Conservation (phyloP, 1,140 invertebrate genomes). For the Acyrthosiphon pisum region DNA sequence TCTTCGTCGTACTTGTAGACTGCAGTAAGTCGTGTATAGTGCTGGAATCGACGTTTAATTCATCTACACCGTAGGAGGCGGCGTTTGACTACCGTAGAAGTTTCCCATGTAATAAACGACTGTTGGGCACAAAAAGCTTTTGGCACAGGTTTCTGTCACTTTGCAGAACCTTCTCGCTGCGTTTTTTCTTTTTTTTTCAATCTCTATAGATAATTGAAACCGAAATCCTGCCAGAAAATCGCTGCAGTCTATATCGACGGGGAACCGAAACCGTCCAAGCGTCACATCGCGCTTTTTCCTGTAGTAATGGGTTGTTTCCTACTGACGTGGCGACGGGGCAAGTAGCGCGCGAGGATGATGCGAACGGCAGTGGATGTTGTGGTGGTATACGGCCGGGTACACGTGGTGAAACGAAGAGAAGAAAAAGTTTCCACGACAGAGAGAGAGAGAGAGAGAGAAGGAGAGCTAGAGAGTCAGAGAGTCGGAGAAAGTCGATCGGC, state of each 20-base stretch:
- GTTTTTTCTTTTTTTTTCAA: slow-evolving; percentile 29
- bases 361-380: background rate
- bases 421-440: background rate
- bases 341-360: too few relatives aligned
- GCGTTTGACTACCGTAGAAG: background rate
- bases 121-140: slow-evolving; percentile 49
- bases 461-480: background rate
- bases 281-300: slow-evolving; percentile 42
- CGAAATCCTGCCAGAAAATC: slow-evolving; percentile 51
- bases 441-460: background rate
- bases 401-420: background rate
- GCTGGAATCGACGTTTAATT: slow-evolving; percentile 43
- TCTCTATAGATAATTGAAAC: slow-evolving; percentile 52
- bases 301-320: slow-evolving; percentile 52
- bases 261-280: slow-evolving; percentile 28
- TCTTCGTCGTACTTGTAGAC: background rate
- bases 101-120: slow-evolving; percentile 37
- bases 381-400: background rate
- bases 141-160: slow-evolving; percentile 51
- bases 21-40: background rate
- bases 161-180: slow-evolving; percentile 20
- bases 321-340: background rate
- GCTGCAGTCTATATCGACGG: background rate
- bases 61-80: background rate
- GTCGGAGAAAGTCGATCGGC: slow-evolving; percentile 8